A percentile compares a stretch with the other conserved stretches of the same genome.
Evolutionary conservation across 2,113 vertebrate genomes (phyloP).

Genomic region (Xiphophorus couchianus): DNA sequence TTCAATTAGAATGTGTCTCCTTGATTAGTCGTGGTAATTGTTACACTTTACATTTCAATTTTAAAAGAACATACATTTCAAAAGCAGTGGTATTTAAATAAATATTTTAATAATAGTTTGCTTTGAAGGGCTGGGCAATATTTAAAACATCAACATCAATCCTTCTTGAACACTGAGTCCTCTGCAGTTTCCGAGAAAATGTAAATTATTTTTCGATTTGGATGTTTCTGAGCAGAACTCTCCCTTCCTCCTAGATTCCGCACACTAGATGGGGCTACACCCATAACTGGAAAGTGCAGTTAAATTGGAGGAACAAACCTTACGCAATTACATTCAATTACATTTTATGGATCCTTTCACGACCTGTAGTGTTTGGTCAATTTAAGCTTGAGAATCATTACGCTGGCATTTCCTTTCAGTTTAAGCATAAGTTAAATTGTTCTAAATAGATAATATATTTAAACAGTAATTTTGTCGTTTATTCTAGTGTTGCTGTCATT

Average conservation of each 20-base stretch:
- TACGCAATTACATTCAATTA: neutral
- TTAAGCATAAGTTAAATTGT: neutral
- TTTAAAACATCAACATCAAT: neutral
- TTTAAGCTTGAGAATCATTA: neutral
- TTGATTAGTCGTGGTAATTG: neutral
- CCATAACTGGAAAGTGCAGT: neutral
- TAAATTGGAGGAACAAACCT: neutral
- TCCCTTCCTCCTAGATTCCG: neutral
- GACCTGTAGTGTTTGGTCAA: neutral
- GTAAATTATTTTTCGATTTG: neutral
- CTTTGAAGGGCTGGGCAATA: neutral
- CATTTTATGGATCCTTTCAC: neutral
- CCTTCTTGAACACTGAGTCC: neutral
- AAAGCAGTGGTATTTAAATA: neutral
- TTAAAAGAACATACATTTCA: neutral
- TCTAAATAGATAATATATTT: neutral
- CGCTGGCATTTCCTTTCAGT: neutral
- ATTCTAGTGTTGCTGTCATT: neutral
- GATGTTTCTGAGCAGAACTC: no score
- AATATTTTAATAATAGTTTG: neutral
- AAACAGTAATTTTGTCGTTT: neutral
- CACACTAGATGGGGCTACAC: conserved; percentile 28
- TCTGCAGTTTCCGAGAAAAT: neutral
- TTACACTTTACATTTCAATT: neutral
- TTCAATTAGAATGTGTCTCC: neutral